Evolutionary conservation across 1,140 invertebrate species (phyloP).

Genomic region (Eumeta japonica): DNA sequence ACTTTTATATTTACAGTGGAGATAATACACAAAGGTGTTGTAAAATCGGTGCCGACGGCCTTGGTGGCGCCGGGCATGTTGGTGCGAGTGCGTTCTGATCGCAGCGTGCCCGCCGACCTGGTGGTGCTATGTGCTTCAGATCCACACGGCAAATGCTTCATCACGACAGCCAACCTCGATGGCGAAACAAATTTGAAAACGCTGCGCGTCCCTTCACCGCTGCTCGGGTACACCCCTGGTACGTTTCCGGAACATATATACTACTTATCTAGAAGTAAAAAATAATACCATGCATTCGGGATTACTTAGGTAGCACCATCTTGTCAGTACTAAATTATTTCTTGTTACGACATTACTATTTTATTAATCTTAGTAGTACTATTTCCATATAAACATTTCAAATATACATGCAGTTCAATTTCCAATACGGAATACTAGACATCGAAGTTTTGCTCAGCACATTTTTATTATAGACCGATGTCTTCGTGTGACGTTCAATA

Average conservation of each 20-base stretch:
- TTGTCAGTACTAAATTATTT: too few species aligned
- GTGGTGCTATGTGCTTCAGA: constrained; percentile 79
- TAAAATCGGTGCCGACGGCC: constrained; percentile 37
- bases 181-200: constrained; percentile 99
- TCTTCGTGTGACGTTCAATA: too few species aligned
- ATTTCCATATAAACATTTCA: too few species aligned
- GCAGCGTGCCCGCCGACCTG: constrained; percentile 79
- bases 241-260: constrained; percentile 8
- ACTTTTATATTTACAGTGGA: constrained; percentile 27
- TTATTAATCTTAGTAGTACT: too few species aligned
- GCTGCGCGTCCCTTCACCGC: constrained; percentile 54
- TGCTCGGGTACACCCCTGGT: constrained; percentile 45
- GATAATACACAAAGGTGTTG: constrained; percentile 39
- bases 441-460: too few species aligned
- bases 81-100: constrained; percentile 67
- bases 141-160: constrained; percentile 94
- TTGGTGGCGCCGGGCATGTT: constrained; percentile 69
- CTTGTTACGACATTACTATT: too few species aligned
- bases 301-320: too few species aligned
- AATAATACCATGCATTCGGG: too few species aligned
- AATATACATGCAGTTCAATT: too few species aligned
- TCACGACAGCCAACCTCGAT: constrained; percentile 98
- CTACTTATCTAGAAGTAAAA: constrained; percentile 1
- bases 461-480: too few species aligned
- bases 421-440: too few species aligned